Evolutionary conservation across 2,888 invertebrate genomes (phyloP).

Genomic region (Drosophila atroscutellata): DNA sequence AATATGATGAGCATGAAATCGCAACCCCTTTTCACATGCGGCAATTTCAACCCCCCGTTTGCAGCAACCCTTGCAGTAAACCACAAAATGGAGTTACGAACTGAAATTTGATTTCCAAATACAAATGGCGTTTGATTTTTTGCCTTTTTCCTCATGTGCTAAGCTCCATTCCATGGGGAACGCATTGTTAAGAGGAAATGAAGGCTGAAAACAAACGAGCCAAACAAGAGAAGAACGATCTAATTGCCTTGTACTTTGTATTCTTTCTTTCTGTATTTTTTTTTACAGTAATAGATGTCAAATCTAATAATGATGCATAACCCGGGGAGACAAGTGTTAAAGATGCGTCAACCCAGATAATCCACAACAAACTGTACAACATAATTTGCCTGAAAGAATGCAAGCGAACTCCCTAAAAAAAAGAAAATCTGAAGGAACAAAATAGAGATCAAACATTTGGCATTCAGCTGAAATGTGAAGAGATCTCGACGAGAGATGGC

Average conservation of each 20-base stretch:
- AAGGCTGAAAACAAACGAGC: neutral
- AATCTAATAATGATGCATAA: slow-evolving; percentile 78
- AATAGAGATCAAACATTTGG: slow-evolving; percentile 41
- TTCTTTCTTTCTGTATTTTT: neutral
- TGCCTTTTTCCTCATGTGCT: neutral
- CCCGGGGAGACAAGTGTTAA: slow-evolving; percentile 39
- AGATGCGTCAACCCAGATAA: slow-evolving; percentile 67
- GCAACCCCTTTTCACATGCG: slow-evolving; percentile 49
- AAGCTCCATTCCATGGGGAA: slow-evolving; percentile 47
- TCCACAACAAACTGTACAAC: slow-evolving; percentile 57
- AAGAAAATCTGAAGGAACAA: slow-evolving; percentile 10
- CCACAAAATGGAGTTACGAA: slow-evolving; percentile 47
- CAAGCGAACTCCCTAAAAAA: neutral
- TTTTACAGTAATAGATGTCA: slow-evolving; percentile 47
- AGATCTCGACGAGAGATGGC: slow-evolving; percentile 51
- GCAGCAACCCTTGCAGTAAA: slow-evolving; percentile 43
- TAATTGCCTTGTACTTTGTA: slow-evolving; percentile 39
- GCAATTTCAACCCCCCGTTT: slow-evolving; percentile 45
- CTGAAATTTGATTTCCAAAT: slow-evolving; percentile 5
- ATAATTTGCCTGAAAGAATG: slow-evolving; percentile 54
- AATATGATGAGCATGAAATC: slow-evolving; percentile 31
- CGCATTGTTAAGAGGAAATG: slow-evolving; percentile 28
- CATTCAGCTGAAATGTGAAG: slow-evolving; percentile 57
- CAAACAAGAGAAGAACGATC: slow-evolving; percentile 10
- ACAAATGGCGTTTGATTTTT: slow-evolving; percentile 35